Base-by-base conservation (phyloP, 1,140 invertebrate species). In the Drosophila jambulina region DNA sequence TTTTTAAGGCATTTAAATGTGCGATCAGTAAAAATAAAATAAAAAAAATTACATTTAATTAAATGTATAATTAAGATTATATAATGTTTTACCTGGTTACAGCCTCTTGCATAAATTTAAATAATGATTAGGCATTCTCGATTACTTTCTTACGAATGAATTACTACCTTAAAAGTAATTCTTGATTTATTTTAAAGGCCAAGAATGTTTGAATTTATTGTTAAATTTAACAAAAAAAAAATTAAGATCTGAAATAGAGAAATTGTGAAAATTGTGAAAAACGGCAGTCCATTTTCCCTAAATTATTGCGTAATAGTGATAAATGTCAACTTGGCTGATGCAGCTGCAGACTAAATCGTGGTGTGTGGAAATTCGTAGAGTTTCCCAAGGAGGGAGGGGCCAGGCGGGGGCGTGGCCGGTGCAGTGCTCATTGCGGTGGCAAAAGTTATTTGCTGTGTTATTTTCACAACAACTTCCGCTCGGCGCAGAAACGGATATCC, bases 391-490 rank as follows among this genome's bases (percentile, higher is more conserved):
- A 10, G 15, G 9, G 15, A 4, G 34, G 23, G 29, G 27, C 2
- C 4, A 10, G 43, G 23, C 4, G 21, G 10, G 13, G 43, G 13
- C n/a, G 60, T 32, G 12, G 40, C 8, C 29, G 12, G 49, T 32
- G 40, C 69, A 48, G 72, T 88, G 69, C 85, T 84, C 70, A 90
- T 82, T 90, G 85, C 85, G 85, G 85, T 90, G 80, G 85, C 81
- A 81, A 80, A 90, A 90, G 85, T 90, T 90, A 90, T 90, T 90
- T 90, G 85, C 85, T 90, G 85, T 90, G 85, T 90, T 90, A 90
- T 90, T 90, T 90, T 90, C 85, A 90, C 81, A 82, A 90, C 85
- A 85, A 88, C 68, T 90, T 90, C 85, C 85, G 85, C 71, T 67
- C 71, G 75, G 74, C 81, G 80, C 85, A 74, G 78, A 65, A 68